phyloP scores from a whole-genome alignment of 1,140 invertebrate species.

The Phymorhynchus buccinoides region DNA sequence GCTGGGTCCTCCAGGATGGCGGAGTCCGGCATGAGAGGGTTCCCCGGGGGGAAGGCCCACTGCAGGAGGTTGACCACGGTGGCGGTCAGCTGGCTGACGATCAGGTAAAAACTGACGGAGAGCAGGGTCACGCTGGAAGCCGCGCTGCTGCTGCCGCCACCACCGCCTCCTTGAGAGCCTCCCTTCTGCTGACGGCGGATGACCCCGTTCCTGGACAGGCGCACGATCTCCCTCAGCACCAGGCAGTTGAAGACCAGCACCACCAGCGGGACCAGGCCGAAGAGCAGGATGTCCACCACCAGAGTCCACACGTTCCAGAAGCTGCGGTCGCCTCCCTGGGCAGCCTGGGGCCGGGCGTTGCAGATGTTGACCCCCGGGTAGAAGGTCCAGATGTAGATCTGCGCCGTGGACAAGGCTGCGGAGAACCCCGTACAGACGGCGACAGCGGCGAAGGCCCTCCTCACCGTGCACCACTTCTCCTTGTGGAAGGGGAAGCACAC shows the following conservation, averaged over 20 bases:
- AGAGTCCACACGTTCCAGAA: conserved; percentile 61
- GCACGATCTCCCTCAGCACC: conserved; percentile 59
- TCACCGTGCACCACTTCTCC: conserved; percentile 64
- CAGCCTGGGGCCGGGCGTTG: conserved; percentile 47
- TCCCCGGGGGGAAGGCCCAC: conserved; percentile 41
- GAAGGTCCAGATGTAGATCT: conserved; percentile 66
- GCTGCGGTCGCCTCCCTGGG: conserved; percentile 45
- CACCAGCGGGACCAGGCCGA: conserved; percentile 59
- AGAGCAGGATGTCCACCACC: conserved; percentile 59
- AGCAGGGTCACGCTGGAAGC: conserved; percentile 65
- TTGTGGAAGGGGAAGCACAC: conserved; percentile 91
- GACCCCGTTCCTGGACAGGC: conserved; percentile 52
- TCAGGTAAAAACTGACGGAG: conserved; percentile 64
- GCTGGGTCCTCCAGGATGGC: conserved; percentile 49
- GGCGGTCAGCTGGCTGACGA: conserved; percentile 62
- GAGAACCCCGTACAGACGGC: conserved; percentile 49
- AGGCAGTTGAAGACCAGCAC: conserved; percentile 62
- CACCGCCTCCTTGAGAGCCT: not conserved
- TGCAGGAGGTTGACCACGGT: conserved; percentile 59
- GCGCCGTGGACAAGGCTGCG: conserved; percentile 52
- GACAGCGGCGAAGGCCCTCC: conserved; percentile 55
- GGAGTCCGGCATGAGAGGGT: conserved; percentile 40
- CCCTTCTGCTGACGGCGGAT: conserved; percentile 44
- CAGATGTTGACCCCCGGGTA: conserved; percentile 48
- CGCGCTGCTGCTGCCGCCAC: conserved; percentile 38